Evolutionary conservation across 1,140 invertebrate species (phyloP).

Genomic region (Eriocheir sinensis): DNA sequence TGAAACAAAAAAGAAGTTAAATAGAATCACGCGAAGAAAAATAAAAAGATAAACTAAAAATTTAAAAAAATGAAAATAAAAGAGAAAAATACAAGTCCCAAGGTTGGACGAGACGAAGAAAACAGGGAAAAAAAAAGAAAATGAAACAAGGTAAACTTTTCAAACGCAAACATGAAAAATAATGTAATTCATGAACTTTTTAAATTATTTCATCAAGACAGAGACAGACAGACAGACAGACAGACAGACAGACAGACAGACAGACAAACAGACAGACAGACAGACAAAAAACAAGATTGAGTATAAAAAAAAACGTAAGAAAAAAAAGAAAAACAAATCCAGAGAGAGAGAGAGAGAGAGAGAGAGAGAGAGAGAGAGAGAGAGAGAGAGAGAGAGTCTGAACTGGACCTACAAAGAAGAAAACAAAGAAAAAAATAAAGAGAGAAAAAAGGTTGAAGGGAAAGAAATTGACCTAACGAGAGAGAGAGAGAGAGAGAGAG

Average conservation of each 20-base stretch:
- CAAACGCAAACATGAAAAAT: neutral
- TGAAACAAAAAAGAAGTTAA: too few species aligned
- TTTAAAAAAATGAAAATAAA: too few species aligned
- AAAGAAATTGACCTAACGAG: too few species aligned
- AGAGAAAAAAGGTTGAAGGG: neutral
- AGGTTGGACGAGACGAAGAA: too few species aligned
- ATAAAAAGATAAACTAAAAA: too few species aligned
- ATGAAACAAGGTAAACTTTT: neutral
- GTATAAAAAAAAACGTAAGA: neutral
- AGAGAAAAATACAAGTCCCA: too few species aligned
- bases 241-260: neutral
- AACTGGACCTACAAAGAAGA: neutral
- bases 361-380: slow-evolving; percentile 8
- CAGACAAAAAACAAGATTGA: neutral
- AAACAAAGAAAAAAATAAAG: neutral
- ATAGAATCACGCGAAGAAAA: too few species aligned
- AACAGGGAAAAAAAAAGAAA: neutral
- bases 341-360: neutral
- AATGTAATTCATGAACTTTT: neutral
- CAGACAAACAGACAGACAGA: neutral
- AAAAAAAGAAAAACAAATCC: neutral
- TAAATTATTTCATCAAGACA: neutral
- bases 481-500: slow-evolving; percentile 59
- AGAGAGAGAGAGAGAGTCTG: slow-evolving; percentile 54
- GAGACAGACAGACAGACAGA: neutral